phyloP scores from a whole-genome alignment of 2,888 invertebrate genomes.

The Spisula solida region DNA sequence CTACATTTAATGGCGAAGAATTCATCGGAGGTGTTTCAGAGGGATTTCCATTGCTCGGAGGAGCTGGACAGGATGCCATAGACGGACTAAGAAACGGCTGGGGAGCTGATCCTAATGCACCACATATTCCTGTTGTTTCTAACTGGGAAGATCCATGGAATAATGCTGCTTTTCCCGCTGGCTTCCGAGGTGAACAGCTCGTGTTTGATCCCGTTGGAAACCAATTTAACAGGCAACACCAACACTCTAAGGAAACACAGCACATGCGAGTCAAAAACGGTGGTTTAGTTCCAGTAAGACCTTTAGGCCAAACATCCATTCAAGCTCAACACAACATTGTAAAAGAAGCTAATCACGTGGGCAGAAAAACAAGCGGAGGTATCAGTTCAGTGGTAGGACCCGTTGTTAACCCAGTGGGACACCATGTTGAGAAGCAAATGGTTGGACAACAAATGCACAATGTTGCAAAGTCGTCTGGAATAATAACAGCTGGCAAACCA shows the following conservation, averaged over 20 bases:
- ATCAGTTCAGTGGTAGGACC: background rate
- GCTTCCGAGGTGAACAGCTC: conserved; percentile 41
- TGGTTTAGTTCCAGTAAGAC: background rate
- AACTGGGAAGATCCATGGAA: conserved; percentile 57
- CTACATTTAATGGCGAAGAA: conserved; percentile 40
- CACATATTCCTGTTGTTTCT: conserved; percentile 27
- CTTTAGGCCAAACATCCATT: background rate
- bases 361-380: background rate
- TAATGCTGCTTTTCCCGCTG: conserved; percentile 32
- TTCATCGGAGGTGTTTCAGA: conserved; percentile 45
- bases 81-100: conserved; percentile 56
- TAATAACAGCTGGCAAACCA: conserved; percentile 3
- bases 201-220: conserved; percentile 35
- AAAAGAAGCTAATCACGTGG: conserved; percentile 40
- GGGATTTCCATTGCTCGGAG: conserved; percentile 58
- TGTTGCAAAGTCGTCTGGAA: background rate
- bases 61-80: background rate
- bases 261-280: conserved; percentile 23
- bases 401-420: background rate
- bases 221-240: conserved; percentile 36
- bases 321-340: conserved; percentile 47
- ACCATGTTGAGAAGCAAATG: background rate
- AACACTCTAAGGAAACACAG: conserved; percentile 28
- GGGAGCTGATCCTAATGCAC: conserved; percentile 43
- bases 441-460: background rate